Conservation (phyloP, 2,113 vertebrate species). For the Pachypanchax playfairii region DNA sequence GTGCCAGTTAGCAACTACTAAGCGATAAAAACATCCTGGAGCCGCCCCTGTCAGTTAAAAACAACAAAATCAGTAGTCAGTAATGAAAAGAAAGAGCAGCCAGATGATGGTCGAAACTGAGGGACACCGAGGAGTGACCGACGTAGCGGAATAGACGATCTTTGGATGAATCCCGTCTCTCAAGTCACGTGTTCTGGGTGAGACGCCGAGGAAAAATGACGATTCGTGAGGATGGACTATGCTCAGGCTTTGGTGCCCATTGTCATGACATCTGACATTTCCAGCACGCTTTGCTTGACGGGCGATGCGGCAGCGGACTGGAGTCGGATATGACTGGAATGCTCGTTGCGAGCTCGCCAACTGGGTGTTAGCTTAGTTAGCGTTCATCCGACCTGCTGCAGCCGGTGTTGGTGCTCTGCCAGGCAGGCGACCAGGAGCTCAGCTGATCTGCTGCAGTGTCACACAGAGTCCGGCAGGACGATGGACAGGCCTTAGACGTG, state of each 20-base stretch:
- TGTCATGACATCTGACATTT: conserved; percentile 10
- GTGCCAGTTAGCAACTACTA: no score
- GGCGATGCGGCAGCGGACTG: conserved; percentile 29
- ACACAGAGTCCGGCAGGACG: conserved; percentile 15
- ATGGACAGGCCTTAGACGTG: conserved; percentile 54
- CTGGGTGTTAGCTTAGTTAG: conserved; percentile 47
- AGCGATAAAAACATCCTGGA: no score
- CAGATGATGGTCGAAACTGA: no score
- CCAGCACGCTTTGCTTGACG: not conserved
- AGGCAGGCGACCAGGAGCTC: conserved; percentile 22
- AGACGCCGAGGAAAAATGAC: conserved; percentile 27
- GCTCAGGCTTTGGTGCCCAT: conserved; percentile 3
- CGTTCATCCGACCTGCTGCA: conserved; percentile 5
- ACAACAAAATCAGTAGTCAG: no score
- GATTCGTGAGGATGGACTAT: conserved; percentile 26
- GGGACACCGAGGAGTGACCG: not conserved
- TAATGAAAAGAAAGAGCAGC: no score
- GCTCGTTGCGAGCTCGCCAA: conserved; percentile 25
- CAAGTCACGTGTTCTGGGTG: not conserved
- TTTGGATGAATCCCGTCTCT: no score
- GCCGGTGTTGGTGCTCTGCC: conserved; percentile 18
- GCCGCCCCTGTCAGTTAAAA: no score
- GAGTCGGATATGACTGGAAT: conserved; percentile 28
- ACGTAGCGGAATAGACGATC: accelerated
- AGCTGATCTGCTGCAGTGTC: conserved; percentile 55